A percentile compares a stretch with the other conserved stretches of the same genome.
Evolutionary conservation across 2,888 invertebrate species (phyloP).

Genomic region (Rugalucina vietnamica): DNA sequence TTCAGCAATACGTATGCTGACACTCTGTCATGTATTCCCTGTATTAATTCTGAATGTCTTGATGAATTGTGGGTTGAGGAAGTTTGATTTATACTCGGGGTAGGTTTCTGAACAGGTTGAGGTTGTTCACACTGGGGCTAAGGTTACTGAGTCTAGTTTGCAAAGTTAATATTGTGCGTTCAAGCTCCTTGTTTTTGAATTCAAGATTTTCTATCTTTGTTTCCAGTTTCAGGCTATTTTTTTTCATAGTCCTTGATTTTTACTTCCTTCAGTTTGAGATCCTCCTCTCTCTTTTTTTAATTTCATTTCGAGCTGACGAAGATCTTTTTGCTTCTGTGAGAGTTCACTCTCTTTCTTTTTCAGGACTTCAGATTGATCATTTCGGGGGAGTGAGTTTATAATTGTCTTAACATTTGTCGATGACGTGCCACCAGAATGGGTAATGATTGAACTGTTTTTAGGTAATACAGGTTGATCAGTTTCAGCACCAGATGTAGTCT

Average conservation of each 20-base stretch:
- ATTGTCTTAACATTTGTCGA: neutral
- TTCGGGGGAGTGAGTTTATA: neutral
- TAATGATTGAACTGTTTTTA: neutral
- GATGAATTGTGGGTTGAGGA: neutral
- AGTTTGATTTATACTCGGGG: neutral
- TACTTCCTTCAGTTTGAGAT: neutral
- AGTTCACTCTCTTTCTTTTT: neutral
- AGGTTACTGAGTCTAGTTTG: slow-evolving; percentile 1
- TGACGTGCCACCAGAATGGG: neutral
- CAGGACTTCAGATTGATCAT: neutral
- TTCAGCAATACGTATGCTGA: neutral
- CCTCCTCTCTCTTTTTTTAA: neutral
- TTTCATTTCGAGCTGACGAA: neutral
- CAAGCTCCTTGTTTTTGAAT: slow-evolving; percentile 12
- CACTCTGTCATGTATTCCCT: neutral
- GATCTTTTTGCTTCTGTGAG: neutral
- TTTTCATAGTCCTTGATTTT: neutral
- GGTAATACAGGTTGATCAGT: too few relatives aligned
- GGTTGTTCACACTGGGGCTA: neutral
- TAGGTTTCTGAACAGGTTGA: neutral
- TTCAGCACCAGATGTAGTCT: too few relatives aligned
- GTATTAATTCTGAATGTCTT: neutral
- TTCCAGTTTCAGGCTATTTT: neutral
- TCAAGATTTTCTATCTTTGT: slow-evolving; percentile 7
- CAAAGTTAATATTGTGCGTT: slow-evolving; percentile 1